phyloP scores from a whole-genome alignment of 2,888 invertebrate species.

The Eupelmus urozonus region DNA sequence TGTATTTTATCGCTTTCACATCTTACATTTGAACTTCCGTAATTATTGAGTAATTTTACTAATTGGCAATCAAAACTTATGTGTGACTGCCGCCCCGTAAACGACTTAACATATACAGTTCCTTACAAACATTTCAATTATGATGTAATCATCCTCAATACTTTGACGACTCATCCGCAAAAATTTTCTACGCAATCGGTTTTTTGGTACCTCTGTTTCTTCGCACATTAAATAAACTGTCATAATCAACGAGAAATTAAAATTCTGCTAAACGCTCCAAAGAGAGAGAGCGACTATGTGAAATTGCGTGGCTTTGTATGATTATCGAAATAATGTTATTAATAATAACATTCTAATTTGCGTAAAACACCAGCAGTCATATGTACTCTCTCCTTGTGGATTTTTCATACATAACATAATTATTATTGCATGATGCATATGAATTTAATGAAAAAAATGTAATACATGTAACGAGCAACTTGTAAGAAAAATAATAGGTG shows the following conservation, averaged over 20 bases:
- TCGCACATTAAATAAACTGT: constrained; percentile 14
- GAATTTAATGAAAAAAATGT: constrained; percentile 27
- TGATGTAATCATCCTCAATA: not conserved
- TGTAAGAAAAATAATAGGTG: constrained; percentile 17
- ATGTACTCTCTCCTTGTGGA: constrained; percentile 60
- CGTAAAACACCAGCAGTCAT: constrained; percentile 59
- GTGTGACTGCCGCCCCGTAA: not conserved
- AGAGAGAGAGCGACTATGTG: too few relatives aligned
- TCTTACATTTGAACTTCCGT: constrained; percentile 22
- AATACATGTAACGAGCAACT: constrained; percentile 25
- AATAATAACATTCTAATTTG: constrained; percentile 49
- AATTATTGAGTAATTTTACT: constrained; percentile 41
- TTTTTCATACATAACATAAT: constrained; percentile 33
- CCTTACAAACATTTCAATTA: constrained; percentile 17
- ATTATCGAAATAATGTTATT: constrained; percentile 13
- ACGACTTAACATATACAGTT: constrained; percentile 7
- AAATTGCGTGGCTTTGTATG: not conserved
- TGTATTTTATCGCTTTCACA: constrained; percentile 9
- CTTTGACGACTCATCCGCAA: not conserved
- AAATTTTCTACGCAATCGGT: not conserved
- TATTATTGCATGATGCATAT: constrained; percentile 46
- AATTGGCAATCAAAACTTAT: constrained; percentile 37
- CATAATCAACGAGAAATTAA: constrained; percentile 8
- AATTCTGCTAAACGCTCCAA: not conserved
- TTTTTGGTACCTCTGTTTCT: not conserved